These are phyloP conservation scores for Aspidoscelis tigris DNA, from an alignment of 2,113 vertebrate species.

Conservation along the genomic window DNA sequence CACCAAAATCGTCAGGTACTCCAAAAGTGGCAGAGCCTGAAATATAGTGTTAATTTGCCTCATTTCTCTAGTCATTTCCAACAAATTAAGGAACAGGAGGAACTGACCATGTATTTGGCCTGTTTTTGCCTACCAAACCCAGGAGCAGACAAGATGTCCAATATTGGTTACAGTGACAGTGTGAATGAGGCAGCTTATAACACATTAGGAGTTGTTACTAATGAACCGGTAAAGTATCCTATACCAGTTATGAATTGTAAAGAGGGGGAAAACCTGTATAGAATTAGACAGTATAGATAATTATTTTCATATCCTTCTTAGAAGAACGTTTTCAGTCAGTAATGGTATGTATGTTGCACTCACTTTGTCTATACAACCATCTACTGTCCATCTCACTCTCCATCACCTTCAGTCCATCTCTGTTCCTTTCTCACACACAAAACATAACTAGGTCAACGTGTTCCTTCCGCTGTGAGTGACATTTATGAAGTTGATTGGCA, in stretches of 20 bases:
- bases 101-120: constrained; percentile 9
- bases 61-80: constrained; percentile 23
- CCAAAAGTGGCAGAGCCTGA: constrained; percentile 17
- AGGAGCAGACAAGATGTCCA: constrained; percentile 5
- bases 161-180: constrained; percentile 68
- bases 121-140: background rate
- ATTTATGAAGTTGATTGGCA: background rate
- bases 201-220: constrained; percentile 26
- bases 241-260: background rate
- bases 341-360: too few relatives aligned
- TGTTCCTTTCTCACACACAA: background rate
- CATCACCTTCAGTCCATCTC: background rate
- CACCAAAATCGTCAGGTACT: constrained; percentile 17
- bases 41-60: constrained; percentile 38
- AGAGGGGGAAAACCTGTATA: background rate
- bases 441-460: background rate
- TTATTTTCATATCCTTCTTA: background rate
- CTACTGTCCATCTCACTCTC: too few relatives aligned
- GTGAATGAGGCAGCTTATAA: constrained; percentile 67
- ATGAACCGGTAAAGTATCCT: background rate
- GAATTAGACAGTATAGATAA: background rate
- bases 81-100: constrained; percentile 31
- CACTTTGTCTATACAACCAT: too few relatives aligned
- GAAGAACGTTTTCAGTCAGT: background rate
- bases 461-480: background rate